Evolutionary conservation across 2,888 invertebrate species (phyloP).

Genomic region (Ectropis crepuscularia): DNA sequence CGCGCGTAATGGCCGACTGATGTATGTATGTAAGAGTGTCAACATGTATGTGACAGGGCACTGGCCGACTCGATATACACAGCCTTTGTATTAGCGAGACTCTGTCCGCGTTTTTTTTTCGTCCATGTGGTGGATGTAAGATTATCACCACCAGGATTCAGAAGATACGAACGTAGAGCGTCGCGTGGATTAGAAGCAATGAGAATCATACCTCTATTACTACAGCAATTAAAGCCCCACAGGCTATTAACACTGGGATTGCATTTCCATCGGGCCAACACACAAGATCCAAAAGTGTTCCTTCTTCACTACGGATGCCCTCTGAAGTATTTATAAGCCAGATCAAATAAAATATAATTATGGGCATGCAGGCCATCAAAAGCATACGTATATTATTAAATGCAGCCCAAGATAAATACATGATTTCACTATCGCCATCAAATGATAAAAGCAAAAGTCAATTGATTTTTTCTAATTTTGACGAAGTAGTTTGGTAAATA

Average conservation of each 20-base stretch:
- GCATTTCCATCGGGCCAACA: slow-evolving; percentile 81
- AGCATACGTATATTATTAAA: slow-evolving; percentile 78
- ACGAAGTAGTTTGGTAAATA: too few species aligned
- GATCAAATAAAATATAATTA: slow-evolving; percentile 76
- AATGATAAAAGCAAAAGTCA: not conserved
- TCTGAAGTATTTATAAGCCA: slow-evolving; percentile 79
- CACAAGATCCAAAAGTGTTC: slow-evolving; percentile 72
- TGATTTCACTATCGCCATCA: not conserved
- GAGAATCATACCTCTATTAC: slow-evolving; percentile 65
- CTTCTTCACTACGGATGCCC: slow-evolving; percentile 77
- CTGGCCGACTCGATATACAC: too few species aligned
- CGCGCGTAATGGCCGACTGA: too few species aligned
- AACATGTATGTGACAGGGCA: too few species aligned
- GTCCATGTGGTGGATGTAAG: too few species aligned
- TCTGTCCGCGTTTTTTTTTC: too few species aligned
- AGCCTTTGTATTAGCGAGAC: too few species aligned
- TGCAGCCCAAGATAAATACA: slow-evolving; percentile 76
- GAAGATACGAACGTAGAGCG: too few species aligned
- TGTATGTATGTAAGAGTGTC: too few species aligned
- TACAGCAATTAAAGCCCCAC: slow-evolving; percentile 72
- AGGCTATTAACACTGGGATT: slow-evolving; percentile 76
- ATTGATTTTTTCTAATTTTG: slow-evolving; percentile 31
- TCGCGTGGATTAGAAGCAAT: too few species aligned
- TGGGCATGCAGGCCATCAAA: slow-evolving; percentile 77
- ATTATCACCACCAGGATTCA: too few species aligned